A percentile compares a stretch with the other conserved stretches of the same genome.
Conservation (phyloP, 2,888 invertebrate species). For the Eristalinus sepulchralis region DNA sequence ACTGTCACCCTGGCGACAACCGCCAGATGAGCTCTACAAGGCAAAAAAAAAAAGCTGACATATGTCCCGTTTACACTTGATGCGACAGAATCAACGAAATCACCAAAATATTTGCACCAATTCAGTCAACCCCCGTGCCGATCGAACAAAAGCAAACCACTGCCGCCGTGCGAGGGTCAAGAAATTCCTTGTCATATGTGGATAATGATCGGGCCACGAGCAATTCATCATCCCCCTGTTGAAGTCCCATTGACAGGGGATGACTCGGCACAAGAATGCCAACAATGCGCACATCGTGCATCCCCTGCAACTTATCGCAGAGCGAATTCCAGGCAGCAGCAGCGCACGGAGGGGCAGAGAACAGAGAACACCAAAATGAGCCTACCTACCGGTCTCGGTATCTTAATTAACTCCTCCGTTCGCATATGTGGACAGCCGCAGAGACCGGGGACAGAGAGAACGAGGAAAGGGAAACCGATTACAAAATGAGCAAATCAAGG, state of each 20-base stretch:
- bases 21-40: slow-evolving; percentile 52
- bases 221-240: slow-evolving; percentile 45
- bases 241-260: slow-evolving; percentile 33
- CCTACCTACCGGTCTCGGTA: slow-evolving; percentile 52
- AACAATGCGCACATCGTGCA: slow-evolving; percentile 19
- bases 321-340: not conserved
- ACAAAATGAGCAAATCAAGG: slow-evolving; percentile 69
- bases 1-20: not conserved
- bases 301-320: slow-evolving; percentile 34
- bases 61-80: slow-evolving; percentile 63
- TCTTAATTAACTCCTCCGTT: slow-evolving; percentile 70
- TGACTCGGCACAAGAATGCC: slow-evolving; percentile 56
- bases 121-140: slow-evolving; percentile 56
- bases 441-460: not conserved
- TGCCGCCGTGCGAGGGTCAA: slow-evolving; percentile 39
- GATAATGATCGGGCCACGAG: slow-evolving; percentile 57
- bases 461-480: slow-evolving; percentile 57
- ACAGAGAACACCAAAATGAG: not conserved
- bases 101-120: slow-evolving; percentile 69
- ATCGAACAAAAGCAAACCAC: slow-evolving; percentile 6
- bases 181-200: slow-evolving; percentile 58
- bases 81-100: slow-evolving; percentile 44
- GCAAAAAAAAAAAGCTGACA: slow-evolving; percentile 41
- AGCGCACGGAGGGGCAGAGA: slow-evolving; percentile 9
- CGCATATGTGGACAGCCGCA: slow-evolving; percentile 34